These are phyloP conservation scores for Tetragnatha montana DNA, from an alignment of 2,888 invertebrate genomes.

Conservation along the genomic window DNA sequence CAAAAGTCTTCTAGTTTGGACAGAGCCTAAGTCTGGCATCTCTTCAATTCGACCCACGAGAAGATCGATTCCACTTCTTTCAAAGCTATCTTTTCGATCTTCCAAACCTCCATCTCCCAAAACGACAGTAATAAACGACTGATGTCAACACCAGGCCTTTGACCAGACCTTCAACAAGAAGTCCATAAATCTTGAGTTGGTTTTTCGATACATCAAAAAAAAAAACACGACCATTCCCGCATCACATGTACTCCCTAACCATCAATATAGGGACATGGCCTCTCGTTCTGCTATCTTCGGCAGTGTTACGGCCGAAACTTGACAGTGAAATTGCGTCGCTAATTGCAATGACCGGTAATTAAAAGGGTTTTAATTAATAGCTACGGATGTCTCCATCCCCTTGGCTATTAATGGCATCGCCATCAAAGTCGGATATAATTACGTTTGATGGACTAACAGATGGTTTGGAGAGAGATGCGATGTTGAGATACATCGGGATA, in stretches of 20 bases:
- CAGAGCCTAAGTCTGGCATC: no score
- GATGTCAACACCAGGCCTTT: no score
- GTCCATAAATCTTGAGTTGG: no score
- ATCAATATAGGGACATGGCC: conserved; percentile 45
- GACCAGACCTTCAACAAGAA: no score
- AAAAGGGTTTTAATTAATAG: conserved; percentile 36
- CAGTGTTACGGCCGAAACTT: not conserved
- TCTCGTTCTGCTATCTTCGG: not conserved
- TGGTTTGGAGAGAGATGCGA: conserved; percentile 1
- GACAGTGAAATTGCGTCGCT: conserved; percentile 46
- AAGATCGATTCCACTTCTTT: no score
- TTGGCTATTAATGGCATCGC: conserved; percentile 1
- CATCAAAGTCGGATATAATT: conserved; percentile 21
- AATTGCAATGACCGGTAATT: conserved; percentile 43
- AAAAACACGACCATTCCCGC: no score
- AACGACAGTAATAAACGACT: no score
- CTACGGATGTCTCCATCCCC: conserved; percentile 28
- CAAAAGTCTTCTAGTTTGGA: no score
- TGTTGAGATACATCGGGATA: not conserved
- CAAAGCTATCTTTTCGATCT: no score
- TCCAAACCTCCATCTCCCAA: no score
- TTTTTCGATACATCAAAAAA: no score
- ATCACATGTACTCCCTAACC: not conserved
- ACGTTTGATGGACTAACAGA: conserved; percentile 6
- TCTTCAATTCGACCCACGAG: no score